Evolutionary conservation across 2,888 invertebrate genomes (phyloP).

Genomic region (Mythimna pallens): DNA sequence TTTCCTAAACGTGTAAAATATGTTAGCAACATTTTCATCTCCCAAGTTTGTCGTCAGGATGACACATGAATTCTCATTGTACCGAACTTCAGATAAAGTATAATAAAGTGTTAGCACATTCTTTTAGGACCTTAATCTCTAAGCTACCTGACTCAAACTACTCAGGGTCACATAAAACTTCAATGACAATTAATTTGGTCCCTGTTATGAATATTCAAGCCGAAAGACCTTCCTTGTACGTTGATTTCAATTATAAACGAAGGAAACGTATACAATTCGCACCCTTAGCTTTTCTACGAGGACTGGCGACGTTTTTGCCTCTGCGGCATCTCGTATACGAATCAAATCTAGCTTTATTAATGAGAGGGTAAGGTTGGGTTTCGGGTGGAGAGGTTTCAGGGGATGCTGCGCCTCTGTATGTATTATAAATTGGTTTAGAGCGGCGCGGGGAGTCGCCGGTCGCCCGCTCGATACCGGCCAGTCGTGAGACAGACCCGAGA

Average conservation of each 20-base stretch:
- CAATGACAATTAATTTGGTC: conserved; percentile 48
- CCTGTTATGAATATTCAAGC: conserved; percentile 65
- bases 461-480: conserved; percentile 87
- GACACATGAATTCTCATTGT: conserved; percentile 28
- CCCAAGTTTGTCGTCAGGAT: conserved; percentile 27
- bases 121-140: neutral
- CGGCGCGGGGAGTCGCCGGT: conserved; percentile 84
- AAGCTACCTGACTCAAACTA: neutral
- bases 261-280: conserved; percentile 86
- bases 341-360: conserved; percentile 64
- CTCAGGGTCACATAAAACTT: conserved; percentile 29
- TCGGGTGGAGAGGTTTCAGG: conserved; percentile 70
- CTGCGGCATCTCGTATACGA: conserved; percentile 82
- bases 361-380: conserved; percentile 68
- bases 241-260: conserved; percentile 85
- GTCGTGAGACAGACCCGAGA: conserved; percentile 79
- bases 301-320: conserved; percentile 87
- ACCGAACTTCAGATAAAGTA: conserved; percentile 13
- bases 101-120: neutral
- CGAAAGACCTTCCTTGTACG: conserved; percentile 64
- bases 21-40: conserved; percentile 15
- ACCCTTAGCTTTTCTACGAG: conserved; percentile 87
- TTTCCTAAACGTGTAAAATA: conserved; percentile 18
- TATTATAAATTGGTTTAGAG: conserved; percentile 91
- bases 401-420: conserved; percentile 90